Evolutionary conservation across 2,888 invertebrate genomes (phyloP).

Genomic region (Leptopterna dolabrata): DNA sequence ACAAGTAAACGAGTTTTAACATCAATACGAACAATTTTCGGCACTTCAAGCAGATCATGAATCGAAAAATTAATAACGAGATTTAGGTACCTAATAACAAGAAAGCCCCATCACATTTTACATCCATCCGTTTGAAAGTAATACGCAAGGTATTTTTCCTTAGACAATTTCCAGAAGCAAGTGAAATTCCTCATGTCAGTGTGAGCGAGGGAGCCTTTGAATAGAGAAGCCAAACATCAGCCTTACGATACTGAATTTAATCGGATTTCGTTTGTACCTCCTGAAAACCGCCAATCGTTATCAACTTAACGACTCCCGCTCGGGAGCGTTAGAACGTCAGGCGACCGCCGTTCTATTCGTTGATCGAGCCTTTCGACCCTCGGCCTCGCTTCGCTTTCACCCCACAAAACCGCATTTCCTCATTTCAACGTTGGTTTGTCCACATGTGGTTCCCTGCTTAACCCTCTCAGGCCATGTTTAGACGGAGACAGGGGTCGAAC

Average conservation of each 20-base stretch:
- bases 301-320: not conserved
- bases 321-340: not conserved
- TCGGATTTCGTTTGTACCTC: not conserved
- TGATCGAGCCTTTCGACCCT: not conserved
- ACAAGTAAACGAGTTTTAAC: too few relatives aligned
- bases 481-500: not conserved
- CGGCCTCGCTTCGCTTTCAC: not conserved
- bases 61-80: too few relatives aligned
- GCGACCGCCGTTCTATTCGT: not conserved
- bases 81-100: too few relatives aligned
- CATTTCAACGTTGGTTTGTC: not conserved
- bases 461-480: not conserved
- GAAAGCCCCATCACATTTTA: too few relatives aligned
- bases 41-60: too few relatives aligned
- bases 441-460: not conserved
- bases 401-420: slow-evolving; percentile 2
- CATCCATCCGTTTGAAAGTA: too few relatives aligned
- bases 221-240: too few relatives aligned
- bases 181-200: too few relatives aligned
- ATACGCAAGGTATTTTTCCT: too few relatives aligned
- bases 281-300: not conserved
- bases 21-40: too few relatives aligned
- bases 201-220: too few relatives aligned
- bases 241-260: not conserved
- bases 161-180: too few relatives aligned